phyloP scores from a whole-genome alignment of 2,113 vertebrate genomes.

The Lepus europaeus region DNA sequence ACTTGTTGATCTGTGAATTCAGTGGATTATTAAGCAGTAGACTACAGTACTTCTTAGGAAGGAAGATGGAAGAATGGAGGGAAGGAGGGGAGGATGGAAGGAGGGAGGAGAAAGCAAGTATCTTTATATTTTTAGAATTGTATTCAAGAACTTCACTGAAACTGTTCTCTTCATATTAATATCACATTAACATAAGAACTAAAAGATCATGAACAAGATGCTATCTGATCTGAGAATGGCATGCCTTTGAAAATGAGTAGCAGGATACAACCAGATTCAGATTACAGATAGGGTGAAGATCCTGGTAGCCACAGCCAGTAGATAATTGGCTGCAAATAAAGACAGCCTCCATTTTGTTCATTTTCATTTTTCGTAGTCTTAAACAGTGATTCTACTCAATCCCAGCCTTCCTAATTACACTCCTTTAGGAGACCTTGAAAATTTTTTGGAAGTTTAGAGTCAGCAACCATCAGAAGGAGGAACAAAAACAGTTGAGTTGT shows the following conservation, averaged over 20 bases:
- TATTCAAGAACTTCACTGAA: no score
- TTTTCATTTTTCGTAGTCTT: background rate
- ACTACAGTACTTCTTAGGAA: no score
- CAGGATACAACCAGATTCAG: background rate
- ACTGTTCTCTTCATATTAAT: no score
- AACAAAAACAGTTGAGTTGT: background rate
- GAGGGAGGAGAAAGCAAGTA: no score
- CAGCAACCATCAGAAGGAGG: background rate
- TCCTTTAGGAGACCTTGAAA: background rate
- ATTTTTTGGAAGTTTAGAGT: background rate
- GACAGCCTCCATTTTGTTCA: background rate
- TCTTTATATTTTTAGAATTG: no score
- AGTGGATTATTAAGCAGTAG: no score
- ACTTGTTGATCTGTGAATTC: no score
- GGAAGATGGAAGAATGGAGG: no score
- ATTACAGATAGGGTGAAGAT: background rate
- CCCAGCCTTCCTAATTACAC: rapidly evolving
- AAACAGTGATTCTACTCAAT: background rate
- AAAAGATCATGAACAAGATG: no score
- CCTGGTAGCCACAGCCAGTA: background rate
- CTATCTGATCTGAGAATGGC: background rate
- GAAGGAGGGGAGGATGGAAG: no score
- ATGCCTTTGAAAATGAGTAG: background rate
- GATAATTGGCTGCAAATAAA: background rate
- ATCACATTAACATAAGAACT: no score